These are phyloP conservation scores for Octopus sinensis DNA, from an alignment of 1,140 invertebrate species.

Conservation along the genomic window DNA sequence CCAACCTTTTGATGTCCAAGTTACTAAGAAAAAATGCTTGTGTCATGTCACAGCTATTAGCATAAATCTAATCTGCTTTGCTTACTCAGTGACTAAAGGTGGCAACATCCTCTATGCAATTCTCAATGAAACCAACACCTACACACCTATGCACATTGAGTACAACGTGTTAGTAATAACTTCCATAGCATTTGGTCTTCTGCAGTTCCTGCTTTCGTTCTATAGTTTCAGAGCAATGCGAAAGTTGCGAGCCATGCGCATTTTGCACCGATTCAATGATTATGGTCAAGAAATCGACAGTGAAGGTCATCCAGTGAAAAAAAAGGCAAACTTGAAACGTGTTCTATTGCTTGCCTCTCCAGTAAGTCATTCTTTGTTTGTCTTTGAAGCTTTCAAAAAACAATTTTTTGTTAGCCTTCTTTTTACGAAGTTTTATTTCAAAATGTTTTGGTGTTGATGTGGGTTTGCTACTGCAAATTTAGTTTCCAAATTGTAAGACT, in stretches of 20 bases:
- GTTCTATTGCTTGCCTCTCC: slow-evolving; percentile 47
- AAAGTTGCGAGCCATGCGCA: slow-evolving; percentile 34
- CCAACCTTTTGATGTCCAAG: slow-evolving; percentile 25
- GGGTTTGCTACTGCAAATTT: background rate
- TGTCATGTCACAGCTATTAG: slow-evolving; percentile 29
- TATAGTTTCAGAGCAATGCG: slow-evolving; percentile 37
- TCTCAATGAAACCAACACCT: slow-evolving; percentile 33
- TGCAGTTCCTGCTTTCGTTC: slow-evolving; percentile 36
- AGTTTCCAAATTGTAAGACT: too few species aligned
- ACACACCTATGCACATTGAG: slow-evolving; percentile 43
- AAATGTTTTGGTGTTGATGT: background rate
- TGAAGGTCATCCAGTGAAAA: slow-evolving; percentile 44
- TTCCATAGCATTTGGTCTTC: slow-evolving; percentile 35
- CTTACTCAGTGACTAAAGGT: slow-evolving; percentile 38
- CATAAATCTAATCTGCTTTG: slow-evolving; percentile 30
- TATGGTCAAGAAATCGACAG: slow-evolving; percentile 44
- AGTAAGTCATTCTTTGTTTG: slow-evolving; percentile 33
- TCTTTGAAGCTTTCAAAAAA: background rate
- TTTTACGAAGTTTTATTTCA: background rate
- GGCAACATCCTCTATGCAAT: slow-evolving; percentile 40
- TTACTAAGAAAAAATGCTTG: slow-evolving; percentile 20
- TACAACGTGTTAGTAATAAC: slow-evolving; percentile 47
- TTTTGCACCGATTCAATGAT: slow-evolving; percentile 47
- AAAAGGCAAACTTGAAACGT: slow-evolving; percentile 37
- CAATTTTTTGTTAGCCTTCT: background rate